A percentile compares a stretch with the other conserved stretches of the same genome.
phyloP scores from a whole-genome alignment of 2,113 vertebrate genomes.

The Camarhynchus parvulus region DNA sequence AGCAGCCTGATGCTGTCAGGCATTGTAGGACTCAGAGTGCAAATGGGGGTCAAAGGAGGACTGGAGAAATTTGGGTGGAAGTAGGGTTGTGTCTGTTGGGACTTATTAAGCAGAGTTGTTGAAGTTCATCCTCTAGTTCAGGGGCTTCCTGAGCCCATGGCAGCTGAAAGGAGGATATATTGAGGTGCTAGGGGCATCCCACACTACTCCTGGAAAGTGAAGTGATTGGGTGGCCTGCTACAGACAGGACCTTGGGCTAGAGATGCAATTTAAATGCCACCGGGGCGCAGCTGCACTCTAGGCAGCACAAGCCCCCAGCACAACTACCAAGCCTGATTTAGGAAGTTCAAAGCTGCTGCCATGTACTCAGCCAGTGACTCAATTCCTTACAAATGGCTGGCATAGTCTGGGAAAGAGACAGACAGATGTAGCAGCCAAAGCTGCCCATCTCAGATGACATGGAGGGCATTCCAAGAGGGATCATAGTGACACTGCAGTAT shows the following conservation, averaged over 20 bases:
- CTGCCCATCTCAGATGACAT: not conserved
- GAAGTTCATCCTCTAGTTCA: not conserved
- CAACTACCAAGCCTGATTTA: not conserved
- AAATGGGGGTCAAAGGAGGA: not conserved
- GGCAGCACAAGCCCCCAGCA: not conserved
- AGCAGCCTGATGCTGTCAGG: not conserved
- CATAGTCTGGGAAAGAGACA: not conserved
- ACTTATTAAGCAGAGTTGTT: not conserved
- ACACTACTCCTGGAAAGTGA: not conserved
- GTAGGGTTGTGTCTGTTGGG: fast-evolving
- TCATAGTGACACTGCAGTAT: not conserved
- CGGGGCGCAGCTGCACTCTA: not conserved
- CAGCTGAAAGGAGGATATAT: not conserved
- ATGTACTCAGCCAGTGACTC: not conserved
- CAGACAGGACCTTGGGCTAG: not conserved
- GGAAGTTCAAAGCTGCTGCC: not conserved
- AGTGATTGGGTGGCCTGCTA: not conserved
- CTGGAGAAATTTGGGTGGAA: not conserved
- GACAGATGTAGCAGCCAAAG: not conserved
- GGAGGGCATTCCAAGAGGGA: not conserved
- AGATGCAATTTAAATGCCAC: not conserved
- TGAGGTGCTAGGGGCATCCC: not conserved
- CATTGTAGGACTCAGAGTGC: not conserved
- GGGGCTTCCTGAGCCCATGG: not conserved
- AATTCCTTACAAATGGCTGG: not conserved